Base-by-base conservation (phyloP, 2,888 invertebrate species). In the Zaprionus bogoriensis region DNA sequence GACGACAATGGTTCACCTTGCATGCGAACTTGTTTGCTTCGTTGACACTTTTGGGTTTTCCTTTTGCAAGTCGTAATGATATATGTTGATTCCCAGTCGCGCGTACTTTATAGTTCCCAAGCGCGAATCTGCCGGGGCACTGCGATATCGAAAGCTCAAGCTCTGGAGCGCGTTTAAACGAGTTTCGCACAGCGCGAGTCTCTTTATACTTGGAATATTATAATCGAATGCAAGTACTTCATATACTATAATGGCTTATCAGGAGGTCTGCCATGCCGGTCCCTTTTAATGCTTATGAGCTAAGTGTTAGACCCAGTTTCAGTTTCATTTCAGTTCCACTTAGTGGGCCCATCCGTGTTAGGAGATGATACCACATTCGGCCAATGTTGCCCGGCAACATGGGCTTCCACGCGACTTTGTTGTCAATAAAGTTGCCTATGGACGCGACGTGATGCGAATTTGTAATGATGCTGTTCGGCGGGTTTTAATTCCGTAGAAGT, bases 401-500 rank as follows among this genome's bases (percentile, higher is more conserved):
- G 22, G n/a, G 4, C 2, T 20, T 14, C 5, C n/a, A 39, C 12
- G 28, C 51, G 53, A n/a, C 50, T 61, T 48, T 64, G 48, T 50
- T 60, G 53, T 44, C 51, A 47, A 59, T 52, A 55, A 65, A 30
- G 23, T 10, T 9, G n/a, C 4, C 14, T 4, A 20, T 20, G 20
- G 10, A 41, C 1, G 22, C 48, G 51, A 68, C 80, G 86, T 86
- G 86, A 42, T 52, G 59, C 62, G 86, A 70, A 83, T 81, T 51
- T 36, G 30, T 69, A 83, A 86, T 66, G 65, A 81, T 79, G 80
- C 74, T 57, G 80, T 79, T 62, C 53, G 64, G 55, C 77, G 47
- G 47, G 80, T 86, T 85, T 81, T 48, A 42, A 64, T 76, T 73
- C 62, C 57, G 60, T 73, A 73, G 59, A 75, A 85, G 63, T 73